Evolutionary conservation across 2,888 invertebrate species (phyloP), one percentile per base, ranked within the genome.

Genomic region (Phengaris arion): DNA sequence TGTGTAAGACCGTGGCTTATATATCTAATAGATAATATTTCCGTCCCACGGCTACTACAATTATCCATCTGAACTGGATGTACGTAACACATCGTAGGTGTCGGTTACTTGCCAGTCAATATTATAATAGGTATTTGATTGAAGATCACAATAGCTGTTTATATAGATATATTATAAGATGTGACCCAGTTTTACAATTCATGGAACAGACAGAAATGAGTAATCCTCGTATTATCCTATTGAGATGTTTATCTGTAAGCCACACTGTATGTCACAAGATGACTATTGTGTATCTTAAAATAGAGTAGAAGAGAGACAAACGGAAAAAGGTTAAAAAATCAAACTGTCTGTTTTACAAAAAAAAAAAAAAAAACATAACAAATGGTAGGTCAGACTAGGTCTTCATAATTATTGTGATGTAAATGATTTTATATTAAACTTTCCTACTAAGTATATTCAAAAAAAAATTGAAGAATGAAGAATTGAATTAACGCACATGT

Each of bases 221-320:
- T 72, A 72, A 72, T 54, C 72, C 52, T 78, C 78, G 79, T 79
- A 78, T 84, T 85, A 85, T 85, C 84, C 82, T 84, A 86, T 88
- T 86, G 83, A 87, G 89, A 89, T 89, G 82, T 79, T 81, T 83
- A 89, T 90, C 88, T 83, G 74, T 79, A 79, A 81, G 79, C 85
- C 80, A 85, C 86, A 87, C 84, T 64, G 4, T 35, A 35, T 64
- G 22, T 64, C 68, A 68, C 68, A 68, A 68, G 68, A 68, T 68
- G 4, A 13, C 12, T 12, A 35, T 6, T 7, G 64, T 22, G 35
- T 64, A 35, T 35, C 35, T 4, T 35, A 22, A 68, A 68, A 64
- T 13, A 68, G 68, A 68, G 45, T 12, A 68, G 13, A 12, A 64
- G 35, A 15, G 10, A 52, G 12, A 10, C 52, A 52, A 5, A 35